Evolutionary conservation across 2,888 invertebrate genomes (phyloP).

Genomic region (Chymomyza procnemis): DNA sequence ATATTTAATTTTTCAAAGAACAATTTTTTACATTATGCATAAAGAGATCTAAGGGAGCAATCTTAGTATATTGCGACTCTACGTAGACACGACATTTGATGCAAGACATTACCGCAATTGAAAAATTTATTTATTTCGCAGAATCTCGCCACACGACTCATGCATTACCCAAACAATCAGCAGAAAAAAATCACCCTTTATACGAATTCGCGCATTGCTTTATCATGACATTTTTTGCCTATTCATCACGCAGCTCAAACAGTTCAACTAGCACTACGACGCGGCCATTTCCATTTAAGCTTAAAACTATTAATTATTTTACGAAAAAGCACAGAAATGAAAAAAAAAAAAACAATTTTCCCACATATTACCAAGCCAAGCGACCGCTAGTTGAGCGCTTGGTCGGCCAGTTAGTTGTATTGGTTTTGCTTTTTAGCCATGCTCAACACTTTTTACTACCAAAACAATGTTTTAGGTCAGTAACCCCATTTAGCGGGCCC

Average conservation of each 20-base stretch:
- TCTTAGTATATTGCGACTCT: no score
- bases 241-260: slow-evolving; percentile 19
- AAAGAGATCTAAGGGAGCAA: no score
- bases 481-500: slow-evolving; percentile 44
- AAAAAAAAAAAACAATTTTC: slow-evolving; percentile 10
- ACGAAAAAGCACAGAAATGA: neutral
- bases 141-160: no score
- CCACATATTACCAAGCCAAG: slow-evolving; percentile 5
- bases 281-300: slow-evolving; percentile 9
- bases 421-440: slow-evolving; percentile 18
- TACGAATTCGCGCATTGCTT: neutral
- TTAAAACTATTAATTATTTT: slow-evolving; percentile 28
- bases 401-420: slow-evolving; percentile 7
- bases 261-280: neutral
- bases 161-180: no score
- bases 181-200: no score
- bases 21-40: no score
- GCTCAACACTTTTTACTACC: slow-evolving; percentile 52
- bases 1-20: no score
- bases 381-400: neutral
- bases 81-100: no score
- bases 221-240: slow-evolving; percentile 19
- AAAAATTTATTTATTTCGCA: no score
- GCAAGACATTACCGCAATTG: no score
- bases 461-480: slow-evolving; percentile 54